These are phyloP conservation scores for Lithophane ornitopus DNA, from an alignment of 2,888 invertebrate species.

Conservation along the genomic window DNA sequence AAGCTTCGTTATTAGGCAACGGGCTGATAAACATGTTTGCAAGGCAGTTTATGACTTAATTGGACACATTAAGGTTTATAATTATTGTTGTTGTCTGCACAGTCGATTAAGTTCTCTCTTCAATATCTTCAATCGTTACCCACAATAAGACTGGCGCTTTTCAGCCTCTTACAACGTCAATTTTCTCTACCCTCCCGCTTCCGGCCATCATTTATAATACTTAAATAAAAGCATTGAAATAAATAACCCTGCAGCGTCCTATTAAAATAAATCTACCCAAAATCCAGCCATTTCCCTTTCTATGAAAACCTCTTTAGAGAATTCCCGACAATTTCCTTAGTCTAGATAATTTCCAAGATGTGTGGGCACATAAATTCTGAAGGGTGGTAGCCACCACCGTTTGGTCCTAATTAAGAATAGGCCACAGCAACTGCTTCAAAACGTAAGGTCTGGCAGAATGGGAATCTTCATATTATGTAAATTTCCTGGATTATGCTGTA, in stretches of 20 bases:
- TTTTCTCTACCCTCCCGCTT: conserved; percentile 9
- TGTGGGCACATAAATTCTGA: conserved; percentile 57
- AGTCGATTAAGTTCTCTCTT: conserved; percentile 19
- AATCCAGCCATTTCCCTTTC: conserved; percentile 34
- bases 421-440: conserved; percentile 66
- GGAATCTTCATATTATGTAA: conserved; percentile 75
- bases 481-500: conserved; percentile 71
- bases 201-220: conserved; percentile 52
- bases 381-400: conserved; percentile 43
- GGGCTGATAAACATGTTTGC: conserved; percentile 1
- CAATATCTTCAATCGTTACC: conserved; percentile 24
- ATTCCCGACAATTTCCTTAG: conserved; percentile 41
- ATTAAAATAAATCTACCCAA: conserved; percentile 49
- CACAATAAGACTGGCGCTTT: conserved; percentile 27
- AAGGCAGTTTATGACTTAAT: no score
- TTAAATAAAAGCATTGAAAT: conserved; percentile 51
- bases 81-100: not conserved
- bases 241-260: conserved; percentile 38
- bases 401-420: conserved; percentile 74
- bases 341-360: conserved; percentile 48
- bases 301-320: conserved; percentile 31
- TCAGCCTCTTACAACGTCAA: conserved; percentile 17
- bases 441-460: conserved; percentile 70
- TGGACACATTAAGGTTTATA: not conserved
- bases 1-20: conserved; percentile 41